Evolutionary conservation across 2,888 invertebrate species (phyloP), one percentile per base, ranked within the genome.

Genomic region (Apeira syringaria): DNA sequence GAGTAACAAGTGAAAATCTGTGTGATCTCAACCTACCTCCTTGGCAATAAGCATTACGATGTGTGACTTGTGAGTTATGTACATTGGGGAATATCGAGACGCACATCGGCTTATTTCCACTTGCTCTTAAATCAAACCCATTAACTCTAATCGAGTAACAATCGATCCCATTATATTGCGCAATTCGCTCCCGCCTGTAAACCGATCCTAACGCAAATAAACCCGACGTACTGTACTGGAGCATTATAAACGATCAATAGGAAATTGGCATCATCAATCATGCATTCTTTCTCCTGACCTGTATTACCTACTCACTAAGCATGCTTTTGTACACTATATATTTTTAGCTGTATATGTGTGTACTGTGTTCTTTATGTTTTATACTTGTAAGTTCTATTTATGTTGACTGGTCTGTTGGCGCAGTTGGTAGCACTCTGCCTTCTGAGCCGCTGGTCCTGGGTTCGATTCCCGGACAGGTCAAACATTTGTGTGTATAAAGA

Each of bases 191-290:
- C 38, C 17, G 20, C 18, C 7, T 24, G 43, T 44, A 33, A 37
- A 39, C 43, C 53, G 51, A 48, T 56, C 53, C 53, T 63, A 67
- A 61, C 66, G 56, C 57, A 69, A 72, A 74, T 65, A 67, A 54
- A 62, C 56, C n/a, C 51, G 20, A 47, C 48, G 54, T 55, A 64
- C 56, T n/a, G 54, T 59, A 62, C 66, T 57, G 28, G 24, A 40
- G 31, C 45, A 50, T 46, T 53, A 45, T 43, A 50, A 50, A 39
- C 48, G 50, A 34, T 71, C 73, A 72, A 72, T 74, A 75, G 79
- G 80, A 80, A 77, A 80, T 81, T 80, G 64, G 61, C 60, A 61
- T 70, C 76, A 80, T 80, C 74, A 76, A 80, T 81, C 80, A 75
- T 70, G 62, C 62, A 67, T 68, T 71, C 64, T 69, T 68, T 20